phyloP scores from a whole-genome alignment of 2,888 invertebrate species.

The Graphium colonna region DNA sequence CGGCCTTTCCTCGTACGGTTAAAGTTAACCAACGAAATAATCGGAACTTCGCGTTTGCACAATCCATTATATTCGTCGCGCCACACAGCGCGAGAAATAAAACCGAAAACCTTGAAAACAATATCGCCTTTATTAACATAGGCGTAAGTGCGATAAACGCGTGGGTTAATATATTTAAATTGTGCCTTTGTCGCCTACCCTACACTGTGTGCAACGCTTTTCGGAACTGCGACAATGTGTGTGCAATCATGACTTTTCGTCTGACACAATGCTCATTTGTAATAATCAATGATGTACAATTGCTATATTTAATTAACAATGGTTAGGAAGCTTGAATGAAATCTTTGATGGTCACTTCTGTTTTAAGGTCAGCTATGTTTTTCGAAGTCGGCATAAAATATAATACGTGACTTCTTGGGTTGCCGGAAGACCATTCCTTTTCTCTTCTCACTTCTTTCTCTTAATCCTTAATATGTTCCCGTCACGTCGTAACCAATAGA shows the following conservation, averaged over 20 bases:
- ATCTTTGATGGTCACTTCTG: too few species aligned
- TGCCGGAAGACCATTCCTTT: too few species aligned
- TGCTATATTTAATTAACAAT: too few species aligned
- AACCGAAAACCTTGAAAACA: background rate
- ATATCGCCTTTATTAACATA: slow-evolving; percentile 8
- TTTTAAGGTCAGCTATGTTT: too few species aligned
- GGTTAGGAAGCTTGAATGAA: too few species aligned
- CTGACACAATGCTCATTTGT: slow-evolving; percentile 23
- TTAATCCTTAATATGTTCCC: too few species aligned
- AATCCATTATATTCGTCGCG: slow-evolving; percentile 15
- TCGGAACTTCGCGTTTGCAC: slow-evolving; percentile 29
- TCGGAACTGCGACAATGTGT: slow-evolving; percentile 32
- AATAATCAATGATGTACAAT: too few species aligned
- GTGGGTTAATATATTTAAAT: background rate
- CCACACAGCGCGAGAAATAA: background rate
- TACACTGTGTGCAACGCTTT: slow-evolving; percentile 25
- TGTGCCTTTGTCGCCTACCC: background rate
- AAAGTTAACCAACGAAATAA: slow-evolving; percentile 33
- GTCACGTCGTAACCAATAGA: too few species aligned
- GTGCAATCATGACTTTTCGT: slow-evolving; percentile 14
- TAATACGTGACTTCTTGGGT: too few species aligned
- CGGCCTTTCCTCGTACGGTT: slow-evolving; percentile 26
- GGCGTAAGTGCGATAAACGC: background rate
- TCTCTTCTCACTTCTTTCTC: too few species aligned
- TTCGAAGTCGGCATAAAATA: too few species aligned